Percentiles rank a stretch among this genome's conserved stretches.
Conservation (phyloP, 2,113 vertebrate genomes). For the Micronycteris hirsuta region DNA sequence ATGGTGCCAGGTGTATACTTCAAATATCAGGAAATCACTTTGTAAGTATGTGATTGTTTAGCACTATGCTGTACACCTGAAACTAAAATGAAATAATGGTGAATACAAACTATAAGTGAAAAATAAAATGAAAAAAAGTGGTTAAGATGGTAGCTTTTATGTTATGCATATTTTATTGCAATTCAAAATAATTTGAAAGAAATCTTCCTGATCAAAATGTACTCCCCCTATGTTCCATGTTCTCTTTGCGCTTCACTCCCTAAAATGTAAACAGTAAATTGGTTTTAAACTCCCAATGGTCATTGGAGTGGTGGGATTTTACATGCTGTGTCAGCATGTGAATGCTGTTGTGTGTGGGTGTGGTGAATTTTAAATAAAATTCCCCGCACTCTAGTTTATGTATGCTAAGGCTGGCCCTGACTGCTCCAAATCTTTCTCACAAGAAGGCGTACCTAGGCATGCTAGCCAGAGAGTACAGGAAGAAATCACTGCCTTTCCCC, state of each 20-base stretch:
- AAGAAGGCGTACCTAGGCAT: neutral
- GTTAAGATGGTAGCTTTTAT: neutral
- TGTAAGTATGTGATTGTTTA: neutral
- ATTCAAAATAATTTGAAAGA: neutral
- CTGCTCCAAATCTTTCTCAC: neutral
- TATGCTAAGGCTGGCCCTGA: neutral
- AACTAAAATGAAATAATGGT: neutral
- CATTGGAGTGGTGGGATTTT: neutral
- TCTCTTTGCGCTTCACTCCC: neutral
- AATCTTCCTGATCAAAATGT: neutral
- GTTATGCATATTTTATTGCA: neutral
- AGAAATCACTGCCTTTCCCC: neutral
- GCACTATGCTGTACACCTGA: neutral
- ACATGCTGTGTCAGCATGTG: neutral
- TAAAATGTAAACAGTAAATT: neutral
- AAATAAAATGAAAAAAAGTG: neutral
- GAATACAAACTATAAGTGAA: neutral
- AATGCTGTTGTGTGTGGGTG: neutral
- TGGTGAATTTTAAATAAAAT: neutral
- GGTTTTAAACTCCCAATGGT: neutral
- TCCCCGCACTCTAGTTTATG: no score
- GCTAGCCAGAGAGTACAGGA: neutral
- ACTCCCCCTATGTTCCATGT: neutral
- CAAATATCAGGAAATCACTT: neutral
- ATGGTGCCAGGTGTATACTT: neutral